phyloP scores from a whole-genome alignment of 2,113 vertebrate genomes.

The Balaeniceps rex region DNA sequence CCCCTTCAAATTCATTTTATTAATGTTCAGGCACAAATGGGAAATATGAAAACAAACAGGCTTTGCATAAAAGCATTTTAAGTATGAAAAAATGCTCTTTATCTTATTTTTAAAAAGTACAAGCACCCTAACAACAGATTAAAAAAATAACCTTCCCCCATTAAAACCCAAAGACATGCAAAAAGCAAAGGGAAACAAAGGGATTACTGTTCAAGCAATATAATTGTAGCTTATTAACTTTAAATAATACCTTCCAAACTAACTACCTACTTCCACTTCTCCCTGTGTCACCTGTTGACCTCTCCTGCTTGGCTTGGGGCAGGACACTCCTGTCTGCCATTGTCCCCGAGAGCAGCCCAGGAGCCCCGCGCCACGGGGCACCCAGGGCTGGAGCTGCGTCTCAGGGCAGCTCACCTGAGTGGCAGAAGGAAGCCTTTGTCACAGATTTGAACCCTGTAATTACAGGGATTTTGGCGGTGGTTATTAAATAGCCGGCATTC shows the following conservation, averaged over 20 bases:
- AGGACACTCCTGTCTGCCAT: constrained; percentile 35
- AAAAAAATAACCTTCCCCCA: not conserved
- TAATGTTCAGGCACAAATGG: constrained; percentile 21
- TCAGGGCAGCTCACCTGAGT: constrained; percentile 59
- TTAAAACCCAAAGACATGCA: not conserved
- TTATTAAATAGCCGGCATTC: constrained; percentile 11
- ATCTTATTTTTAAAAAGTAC: not conserved
- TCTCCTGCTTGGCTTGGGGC: constrained; percentile 11
- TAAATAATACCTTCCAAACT: constrained; percentile 69
- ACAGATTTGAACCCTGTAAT: constrained; percentile 37
- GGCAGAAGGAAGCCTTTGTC: constrained; percentile 66
- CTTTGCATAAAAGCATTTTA: not conserved
- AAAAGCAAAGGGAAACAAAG: constrained; percentile 62
- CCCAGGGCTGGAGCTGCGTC: not conserved
- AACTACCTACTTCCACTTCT: constrained; percentile 50
- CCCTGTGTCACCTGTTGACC: constrained; percentile 69
- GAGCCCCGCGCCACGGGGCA: not conserved
- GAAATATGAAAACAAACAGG: not conserved
- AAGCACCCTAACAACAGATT: not conserved
- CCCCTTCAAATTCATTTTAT: not conserved
- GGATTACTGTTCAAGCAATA: constrained; percentile 62
- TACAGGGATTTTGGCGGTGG: constrained; percentile 25
- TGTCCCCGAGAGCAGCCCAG: not conserved
- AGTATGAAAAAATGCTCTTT: constrained; percentile 20
- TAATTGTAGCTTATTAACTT: constrained; percentile 70